Evolutionary conservation across 2,113 vertebrate species (phyloP).

Genomic region (Terrapene triunguis): DNA sequence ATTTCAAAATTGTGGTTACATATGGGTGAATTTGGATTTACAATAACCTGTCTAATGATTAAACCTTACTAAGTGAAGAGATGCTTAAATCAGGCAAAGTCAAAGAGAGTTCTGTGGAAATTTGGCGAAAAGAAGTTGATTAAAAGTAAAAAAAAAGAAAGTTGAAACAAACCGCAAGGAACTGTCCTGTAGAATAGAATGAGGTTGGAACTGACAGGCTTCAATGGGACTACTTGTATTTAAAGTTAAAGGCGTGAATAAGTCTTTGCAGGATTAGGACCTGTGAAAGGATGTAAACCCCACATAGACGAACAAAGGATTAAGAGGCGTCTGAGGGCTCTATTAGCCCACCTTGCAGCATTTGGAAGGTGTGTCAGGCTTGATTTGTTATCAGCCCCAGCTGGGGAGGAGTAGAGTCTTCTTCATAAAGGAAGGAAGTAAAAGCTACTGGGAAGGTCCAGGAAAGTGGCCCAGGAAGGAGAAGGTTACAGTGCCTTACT

Average conservation of each 20-base stretch:
- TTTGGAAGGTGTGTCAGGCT: background rate
- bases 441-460: background rate
- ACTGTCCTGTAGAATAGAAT: rapidly evolving
- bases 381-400: background rate
- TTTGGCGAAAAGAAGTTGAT: background rate
- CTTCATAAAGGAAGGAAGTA: background rate
- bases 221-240: background rate
- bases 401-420: background rate
- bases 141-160: background rate
- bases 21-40: conserved; percentile 35
- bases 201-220: background rate
- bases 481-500: too few relatives aligned
- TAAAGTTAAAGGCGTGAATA: background rate
- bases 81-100: conserved; percentile 14
- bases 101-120: background rate
- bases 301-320: background rate
- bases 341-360: background rate
- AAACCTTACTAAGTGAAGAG: conserved; percentile 13
- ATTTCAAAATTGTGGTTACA: background rate
- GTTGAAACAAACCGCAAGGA: background rate
- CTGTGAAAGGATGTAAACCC: background rate
- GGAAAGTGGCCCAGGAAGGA: background rate
- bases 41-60: conserved; percentile 32
- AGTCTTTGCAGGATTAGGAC: rapidly evolving
- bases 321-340: background rate